phyloP scores from a whole-genome alignment of 2,113 vertebrate species.

The Thalassarche chlororhynchos region DNA sequence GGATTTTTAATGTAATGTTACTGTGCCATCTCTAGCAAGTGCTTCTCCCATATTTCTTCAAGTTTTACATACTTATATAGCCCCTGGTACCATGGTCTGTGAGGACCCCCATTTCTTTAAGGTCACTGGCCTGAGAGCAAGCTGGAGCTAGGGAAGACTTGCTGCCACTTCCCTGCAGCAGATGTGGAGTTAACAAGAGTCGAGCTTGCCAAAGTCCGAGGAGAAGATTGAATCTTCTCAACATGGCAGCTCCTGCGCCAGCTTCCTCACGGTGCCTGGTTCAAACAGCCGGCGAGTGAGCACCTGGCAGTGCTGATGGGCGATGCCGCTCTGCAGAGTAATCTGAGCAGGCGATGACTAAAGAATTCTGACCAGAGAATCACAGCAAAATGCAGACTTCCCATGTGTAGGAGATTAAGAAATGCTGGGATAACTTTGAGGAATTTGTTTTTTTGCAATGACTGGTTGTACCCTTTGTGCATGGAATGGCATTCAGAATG shows the following conservation, averaged over 20 bases:
- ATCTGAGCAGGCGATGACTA: not conserved
- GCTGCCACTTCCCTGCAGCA: not conserved
- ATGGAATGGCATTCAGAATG: not conserved
- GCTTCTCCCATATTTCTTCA: not conserved
- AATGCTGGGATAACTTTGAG: not conserved
- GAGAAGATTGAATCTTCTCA: not conserved
- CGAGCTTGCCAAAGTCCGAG: not conserved
- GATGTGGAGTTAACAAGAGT: not conserved
- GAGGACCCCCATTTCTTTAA: not conserved
- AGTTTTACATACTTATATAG: not conserved
- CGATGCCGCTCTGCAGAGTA: not conserved
- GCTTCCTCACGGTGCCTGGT: not conserved
- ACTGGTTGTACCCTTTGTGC: not conserved
- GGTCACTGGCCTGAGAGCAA: not conserved
- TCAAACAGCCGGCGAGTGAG: fast-evolving
- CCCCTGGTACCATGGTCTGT: not conserved
- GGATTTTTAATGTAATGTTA: not conserved
- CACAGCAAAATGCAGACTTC: not conserved
- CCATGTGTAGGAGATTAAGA: not conserved
- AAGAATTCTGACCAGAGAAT: not conserved
- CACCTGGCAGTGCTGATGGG: not conserved
- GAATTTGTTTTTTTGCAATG: not conserved
- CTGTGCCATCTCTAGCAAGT: not conserved
- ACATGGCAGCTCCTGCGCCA: not conserved
- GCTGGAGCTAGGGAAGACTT: not conserved